Conservation (phyloP, 2,113 vertebrate species). For the Rattus rattus region DNA sequence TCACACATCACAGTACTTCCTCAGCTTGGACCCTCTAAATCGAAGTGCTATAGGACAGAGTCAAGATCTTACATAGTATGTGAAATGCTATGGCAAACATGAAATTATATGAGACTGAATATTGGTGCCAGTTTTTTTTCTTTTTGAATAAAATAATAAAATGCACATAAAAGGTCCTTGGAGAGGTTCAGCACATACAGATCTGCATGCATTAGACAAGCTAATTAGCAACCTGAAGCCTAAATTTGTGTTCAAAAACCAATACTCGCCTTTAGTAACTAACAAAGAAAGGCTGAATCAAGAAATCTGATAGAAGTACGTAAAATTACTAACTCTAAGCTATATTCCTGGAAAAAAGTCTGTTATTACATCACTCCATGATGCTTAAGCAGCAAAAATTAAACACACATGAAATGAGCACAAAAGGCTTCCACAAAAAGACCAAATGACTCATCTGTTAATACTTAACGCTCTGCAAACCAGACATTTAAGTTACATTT, state of each 20-base stretch:
- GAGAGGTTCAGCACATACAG: conserved; percentile 3
- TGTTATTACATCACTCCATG: neutral
- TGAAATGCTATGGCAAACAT: conserved; percentile 78
- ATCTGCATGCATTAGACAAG: neutral
- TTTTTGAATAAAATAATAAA: conserved; percentile 58
- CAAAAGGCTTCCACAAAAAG: conserved; percentile 39
- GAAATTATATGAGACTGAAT: conserved; percentile 57
- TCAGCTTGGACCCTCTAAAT: conserved; percentile 74
- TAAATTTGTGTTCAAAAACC: neutral
- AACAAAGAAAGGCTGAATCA: neutral
- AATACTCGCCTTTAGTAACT: neutral
- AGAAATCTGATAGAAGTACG: neutral
- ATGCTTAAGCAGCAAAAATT: conserved; percentile 39
- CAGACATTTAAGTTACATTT: conserved; percentile 50
- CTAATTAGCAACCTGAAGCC: neutral
- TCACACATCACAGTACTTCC: conserved; percentile 60
- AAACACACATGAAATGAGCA: conserved; percentile 27
- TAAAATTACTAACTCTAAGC: neutral
- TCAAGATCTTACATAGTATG: conserved; percentile 82
- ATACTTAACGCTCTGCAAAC: neutral
- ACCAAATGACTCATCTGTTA: conserved; percentile 41
- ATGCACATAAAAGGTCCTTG: neutral
- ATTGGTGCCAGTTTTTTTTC: conserved; percentile 36
- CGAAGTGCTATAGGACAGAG: conserved; percentile 71
- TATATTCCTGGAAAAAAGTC: neutral